phyloP scores from a whole-genome alignment of 2,797 vertebrate genomes.

The Ctenopoma multispine region DNA sequence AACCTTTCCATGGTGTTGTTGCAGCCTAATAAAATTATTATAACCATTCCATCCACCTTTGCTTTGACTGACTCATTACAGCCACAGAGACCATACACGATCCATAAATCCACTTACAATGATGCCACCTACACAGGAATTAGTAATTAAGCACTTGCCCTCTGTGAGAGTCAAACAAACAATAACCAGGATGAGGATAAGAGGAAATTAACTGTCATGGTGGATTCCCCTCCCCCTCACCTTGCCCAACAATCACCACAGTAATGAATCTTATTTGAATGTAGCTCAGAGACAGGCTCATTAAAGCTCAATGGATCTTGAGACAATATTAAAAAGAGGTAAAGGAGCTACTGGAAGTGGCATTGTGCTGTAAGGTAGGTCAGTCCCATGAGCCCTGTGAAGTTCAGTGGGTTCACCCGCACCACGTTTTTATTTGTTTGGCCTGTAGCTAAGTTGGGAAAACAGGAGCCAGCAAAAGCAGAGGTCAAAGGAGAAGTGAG shows the following conservation, averaged over 20 bases:
- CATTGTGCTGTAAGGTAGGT: not conserved
- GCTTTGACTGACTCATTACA: constrained; percentile 22
- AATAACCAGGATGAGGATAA: constrained; percentile 29
- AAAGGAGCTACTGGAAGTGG: not conserved
- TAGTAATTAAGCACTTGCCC: constrained; percentile 18
- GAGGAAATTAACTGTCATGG: constrained; percentile 52
- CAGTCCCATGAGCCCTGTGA: not conserved
- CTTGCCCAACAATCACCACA: constrained; percentile 30
- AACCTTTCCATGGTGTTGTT: not conserved
- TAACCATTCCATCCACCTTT: constrained; percentile 7
- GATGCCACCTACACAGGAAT: not conserved
- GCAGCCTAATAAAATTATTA: constrained; percentile 10
- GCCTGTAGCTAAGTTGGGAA: constrained; percentile 13
- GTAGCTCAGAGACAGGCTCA: constrained; percentile 47
- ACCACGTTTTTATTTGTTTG: constrained; percentile 9
- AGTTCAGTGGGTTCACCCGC: constrained; percentile 32
- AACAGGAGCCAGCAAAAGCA: constrained; percentile 18
- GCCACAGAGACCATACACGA: constrained; percentile 5
- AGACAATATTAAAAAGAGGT: constrained; percentile 16
- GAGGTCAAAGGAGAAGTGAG: constrained; percentile 64
- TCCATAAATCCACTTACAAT: constrained; percentile 18
- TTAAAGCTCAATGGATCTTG: constrained; percentile 42
- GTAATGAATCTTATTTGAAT: constrained; percentile 66
- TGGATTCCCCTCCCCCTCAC: constrained; percentile 40
- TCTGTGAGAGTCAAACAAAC: constrained; percentile 38